Evolutionary conservation across 1,140 invertebrate species (phyloP).

Genomic region (Lineus longissimus): DNA sequence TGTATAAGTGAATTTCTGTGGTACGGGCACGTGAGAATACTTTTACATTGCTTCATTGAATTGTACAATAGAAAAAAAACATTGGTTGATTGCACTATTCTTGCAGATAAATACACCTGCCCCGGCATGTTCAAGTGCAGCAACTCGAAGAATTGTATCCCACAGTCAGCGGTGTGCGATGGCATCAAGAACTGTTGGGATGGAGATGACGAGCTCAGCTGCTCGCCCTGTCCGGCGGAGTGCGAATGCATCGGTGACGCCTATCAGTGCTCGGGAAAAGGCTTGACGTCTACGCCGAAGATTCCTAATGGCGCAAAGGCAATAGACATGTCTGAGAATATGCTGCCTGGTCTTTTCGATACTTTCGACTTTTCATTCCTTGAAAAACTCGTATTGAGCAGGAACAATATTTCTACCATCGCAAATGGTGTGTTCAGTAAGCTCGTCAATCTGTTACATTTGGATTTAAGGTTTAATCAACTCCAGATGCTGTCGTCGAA

Average conservation of each 20-base stretch:
- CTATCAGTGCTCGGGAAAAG: not conserved
- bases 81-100: too few relatives aligned
- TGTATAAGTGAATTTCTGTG: too few relatives aligned
- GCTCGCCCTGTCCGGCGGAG: constrained; percentile 10
- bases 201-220: constrained; percentile 21
- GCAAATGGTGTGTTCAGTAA: too few relatives aligned
- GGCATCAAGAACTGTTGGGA: constrained; percentile 15
- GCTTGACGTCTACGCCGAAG: not conserved
- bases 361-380: constrained; percentile 10
- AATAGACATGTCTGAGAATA: not conserved
- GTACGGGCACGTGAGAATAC: too few relatives aligned
- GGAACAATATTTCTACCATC: too few relatives aligned
- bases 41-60: too few relatives aligned
- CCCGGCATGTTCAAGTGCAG: constrained; percentile 17
- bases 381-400: constrained; percentile 1
- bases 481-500: too few relatives aligned
- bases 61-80: too few relatives aligned
- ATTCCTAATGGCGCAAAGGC: not conserved
- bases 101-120: constrained; percentile 15
- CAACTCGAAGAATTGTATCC: constrained; percentile 5
- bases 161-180: constrained; percentile 17
- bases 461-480: too few relatives aligned
- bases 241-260: constrained; percentile 15
- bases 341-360: constrained; percentile 12
- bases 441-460: too few relatives aligned